Base-by-base conservation (phyloP, 2,888 invertebrate species). In the Troilus luridus region DNA sequence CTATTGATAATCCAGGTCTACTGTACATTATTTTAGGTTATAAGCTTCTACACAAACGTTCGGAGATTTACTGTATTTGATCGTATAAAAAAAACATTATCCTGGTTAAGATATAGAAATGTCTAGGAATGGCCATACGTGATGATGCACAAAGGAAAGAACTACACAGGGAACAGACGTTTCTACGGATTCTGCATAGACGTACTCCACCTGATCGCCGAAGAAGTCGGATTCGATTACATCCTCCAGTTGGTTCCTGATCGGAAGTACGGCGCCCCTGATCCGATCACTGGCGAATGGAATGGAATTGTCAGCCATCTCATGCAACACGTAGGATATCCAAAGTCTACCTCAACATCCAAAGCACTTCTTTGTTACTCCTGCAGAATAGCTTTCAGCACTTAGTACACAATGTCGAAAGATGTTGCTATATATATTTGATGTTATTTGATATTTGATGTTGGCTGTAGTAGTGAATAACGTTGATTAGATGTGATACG, bases 101-200 rank as follows among this genome's bases (percentile, higher is more conserved):
- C 11, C n/a, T 24, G 5, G 72, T 7, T 67, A 67, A 67, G 12
- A 67, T 67, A 0, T 24, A 67, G 67, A 67, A 67, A 3, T 85
- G 85, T 56, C 12, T 94, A 97, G 97, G 96, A 97, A 94, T 95
- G 95, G 72, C 97, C 97, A 0, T 97, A 97, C 94, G 96, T 97
- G 92, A 97, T 97, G 96, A 96, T 96, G 96, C 96, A 96, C 93
- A 95, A 95, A 92, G 96, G 95, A 92, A 96, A 96, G 94, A 96
- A 96, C 94, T 96, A 95, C 94, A 96, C 96, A 19, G 97, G 96
- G 88, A 97, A 97, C 94, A 95, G 95, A 92, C 95, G 97, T 91
- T 97, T 97, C 94, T 97, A 96, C 94, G 97, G 97, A 90, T 97
- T 97, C 94, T 97, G 97, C 94, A 96, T 97, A 92, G 97, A 97